Evolutionary conservation across 2,797 vertebrate genomes (phyloP), one percentile per base, ranked within the genome.

Genomic region (Myotis myotis): DNA sequence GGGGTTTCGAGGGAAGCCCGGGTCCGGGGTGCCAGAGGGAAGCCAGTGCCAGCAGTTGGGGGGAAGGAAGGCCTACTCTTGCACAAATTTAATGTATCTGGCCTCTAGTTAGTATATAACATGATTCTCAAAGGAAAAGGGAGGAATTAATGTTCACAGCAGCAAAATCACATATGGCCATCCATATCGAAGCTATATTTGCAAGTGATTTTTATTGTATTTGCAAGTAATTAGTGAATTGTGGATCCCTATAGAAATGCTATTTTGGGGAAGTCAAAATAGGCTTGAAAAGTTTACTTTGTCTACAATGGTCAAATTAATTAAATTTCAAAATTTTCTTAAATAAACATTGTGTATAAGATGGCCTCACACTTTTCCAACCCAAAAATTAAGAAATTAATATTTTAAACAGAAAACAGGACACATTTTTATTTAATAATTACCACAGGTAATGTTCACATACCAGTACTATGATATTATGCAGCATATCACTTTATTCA

Each of bases 221-320:
- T 87, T 83, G n/a, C 33, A 87, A 89, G 30, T 66, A 49, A 78
- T 22, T 89, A 8, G 23, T 74, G 36, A 92, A 44, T 87, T 85
- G 3, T 85, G 82, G 92, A 85, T 81, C 16, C 76, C 10, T 79
- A 28, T 36, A 75, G 41, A 89, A 95, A 88, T 64, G 10, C 23
- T 76, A 23, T 53, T 87, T 74, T 86, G 49, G 80, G 20, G 13
- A 66, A 87, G 93, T 68, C 47, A 81, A 93, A 80, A 44, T 10
- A 86, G 28, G 38, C 62, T 55, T 93, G 41, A 88, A 71, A 81
- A 30, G 4, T 64, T 88, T 91, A 64, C 22, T 89, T 94, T 89
- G 17, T 62, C 38, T 90, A 60, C 2, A 74, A n/a, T 72, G 22
- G 60, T 74, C 10, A 91, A 85, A 60, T 80, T 89, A 91, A 72